Evolutionary conservation across 2,888 invertebrate species (phyloP).

Genomic region (Chaetogeoica ovagalla): DNA sequence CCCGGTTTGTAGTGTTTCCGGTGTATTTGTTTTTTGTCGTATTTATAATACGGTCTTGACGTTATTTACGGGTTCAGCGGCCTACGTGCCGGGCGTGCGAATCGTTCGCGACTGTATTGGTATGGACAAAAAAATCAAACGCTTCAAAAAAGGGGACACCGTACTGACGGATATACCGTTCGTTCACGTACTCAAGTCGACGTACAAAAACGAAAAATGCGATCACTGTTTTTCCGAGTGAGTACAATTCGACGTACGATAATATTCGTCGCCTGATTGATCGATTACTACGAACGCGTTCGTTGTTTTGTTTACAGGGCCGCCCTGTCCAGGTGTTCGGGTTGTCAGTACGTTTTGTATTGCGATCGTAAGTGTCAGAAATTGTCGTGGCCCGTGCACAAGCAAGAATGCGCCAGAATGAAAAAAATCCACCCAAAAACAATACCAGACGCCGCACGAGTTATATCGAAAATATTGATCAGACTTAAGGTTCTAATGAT

Average conservation of each 20-base stretch:
- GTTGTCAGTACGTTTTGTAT: conserved; percentile 80
- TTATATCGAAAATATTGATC: conserved; percentile 76
- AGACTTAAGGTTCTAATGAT: conserved; percentile 61
- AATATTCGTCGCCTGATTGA: not conserved
- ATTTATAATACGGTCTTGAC: conserved; percentile 7
- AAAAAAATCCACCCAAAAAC: conserved; percentile 72
- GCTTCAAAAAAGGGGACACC: conserved; percentile 42
- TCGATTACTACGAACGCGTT: not conserved
- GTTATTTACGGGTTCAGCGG: not conserved
- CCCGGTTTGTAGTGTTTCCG: too few species aligned
- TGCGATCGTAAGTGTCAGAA: conserved; percentile 81
- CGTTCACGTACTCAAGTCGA: conserved; percentile 72
- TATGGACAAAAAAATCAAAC: conserved; percentile 42
- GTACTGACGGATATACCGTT: conserved; percentile 71
- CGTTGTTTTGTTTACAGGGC: conserved; percentile 62
- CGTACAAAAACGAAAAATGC: conserved; percentile 71
- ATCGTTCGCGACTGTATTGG: not conserved
- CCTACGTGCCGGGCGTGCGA: not conserved
- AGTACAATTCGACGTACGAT: conserved; percentile 57
- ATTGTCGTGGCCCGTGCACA: conserved; percentile 80
- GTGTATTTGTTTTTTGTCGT: too few species aligned
- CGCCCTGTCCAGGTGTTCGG: conserved; percentile 77
- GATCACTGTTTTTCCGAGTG: conserved; percentile 77
- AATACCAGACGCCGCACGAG: conserved; percentile 79
- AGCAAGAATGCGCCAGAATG: conserved; percentile 78